Evolutionary conservation across 1,140 invertebrate genomes (phyloP).

Genomic region (Acyrthosiphon pisum): DNA sequence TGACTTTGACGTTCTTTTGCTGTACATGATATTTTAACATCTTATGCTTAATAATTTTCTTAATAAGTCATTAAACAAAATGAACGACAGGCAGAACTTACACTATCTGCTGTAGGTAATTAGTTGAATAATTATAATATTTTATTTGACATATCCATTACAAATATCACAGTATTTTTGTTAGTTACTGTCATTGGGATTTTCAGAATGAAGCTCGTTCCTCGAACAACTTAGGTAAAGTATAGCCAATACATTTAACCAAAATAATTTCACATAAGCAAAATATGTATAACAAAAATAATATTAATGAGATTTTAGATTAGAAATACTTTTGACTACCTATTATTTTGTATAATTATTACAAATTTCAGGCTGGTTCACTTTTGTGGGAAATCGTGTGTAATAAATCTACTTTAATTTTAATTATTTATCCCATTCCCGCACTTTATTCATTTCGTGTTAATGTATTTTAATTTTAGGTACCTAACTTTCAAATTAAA

Average conservation of each 20-base stretch:
- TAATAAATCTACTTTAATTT: constrained; percentile 31
- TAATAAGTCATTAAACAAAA: background rate
- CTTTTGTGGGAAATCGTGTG: background rate
- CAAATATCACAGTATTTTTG: background rate
- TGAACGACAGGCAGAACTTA: background rate
- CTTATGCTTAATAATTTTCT: background rate
- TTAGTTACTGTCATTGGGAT: background rate
- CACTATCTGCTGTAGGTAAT: background rate
- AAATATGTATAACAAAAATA: background rate
- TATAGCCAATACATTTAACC: background rate
- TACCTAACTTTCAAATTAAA: background rate
- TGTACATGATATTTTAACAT: background rate
- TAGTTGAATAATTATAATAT: background rate
- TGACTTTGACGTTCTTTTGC: background rate
- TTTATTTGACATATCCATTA: background rate
- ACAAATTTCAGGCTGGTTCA: background rate
- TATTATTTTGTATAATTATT: background rate
- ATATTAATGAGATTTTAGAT: background rate
- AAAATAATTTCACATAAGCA: background rate
- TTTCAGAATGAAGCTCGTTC: background rate
- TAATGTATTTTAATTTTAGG: constrained; percentile 24
- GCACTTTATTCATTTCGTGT: background rate
- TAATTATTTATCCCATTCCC: background rate
- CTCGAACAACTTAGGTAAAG: background rate
- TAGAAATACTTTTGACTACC: background rate